Percentiles rank a stretch among this genome's conserved stretches.
Conservation (phyloP, 37 sponge, comb jelly and placozoan species). For the Ephydatia muelleri region DNA sequence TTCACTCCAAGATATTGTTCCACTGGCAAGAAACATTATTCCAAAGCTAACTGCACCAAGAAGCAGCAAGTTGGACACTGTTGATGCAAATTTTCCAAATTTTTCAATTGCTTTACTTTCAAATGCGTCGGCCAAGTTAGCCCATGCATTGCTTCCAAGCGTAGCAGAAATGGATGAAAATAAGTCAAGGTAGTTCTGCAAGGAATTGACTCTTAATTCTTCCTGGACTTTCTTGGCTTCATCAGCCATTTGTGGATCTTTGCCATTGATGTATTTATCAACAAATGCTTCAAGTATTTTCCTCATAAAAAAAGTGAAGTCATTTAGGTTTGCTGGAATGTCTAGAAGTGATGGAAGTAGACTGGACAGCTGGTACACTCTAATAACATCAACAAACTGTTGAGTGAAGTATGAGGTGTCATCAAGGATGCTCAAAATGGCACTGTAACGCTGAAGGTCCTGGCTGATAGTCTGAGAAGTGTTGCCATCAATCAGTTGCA, state of each 20-base stretch:
- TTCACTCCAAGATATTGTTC: conserved; percentile 7
- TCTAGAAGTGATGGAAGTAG: conserved; percentile 1
- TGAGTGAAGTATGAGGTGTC: not conserved
- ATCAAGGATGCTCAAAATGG: conserved; percentile 11
- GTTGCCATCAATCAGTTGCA: conserved; percentile 4
- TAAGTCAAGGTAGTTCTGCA: not conserved
- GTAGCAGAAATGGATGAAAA: not conserved
- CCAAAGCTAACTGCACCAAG: not conserved
- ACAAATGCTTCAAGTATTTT: conserved; percentile 13
- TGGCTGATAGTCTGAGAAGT: not conserved
- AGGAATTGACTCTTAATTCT: not conserved
- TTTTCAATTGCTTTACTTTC: not conserved
- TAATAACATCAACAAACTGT: not conserved
- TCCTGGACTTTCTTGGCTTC: not conserved
- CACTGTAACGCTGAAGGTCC: not conserved
- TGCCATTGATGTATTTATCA: conserved; percentile 12
- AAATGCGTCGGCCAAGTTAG: not conserved
- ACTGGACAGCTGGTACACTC: not conserved
- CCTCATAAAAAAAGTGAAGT: not conserved
- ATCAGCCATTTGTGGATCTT: conserved; percentile 7
- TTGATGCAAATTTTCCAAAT: conserved; percentile 6
- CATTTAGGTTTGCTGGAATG: not conserved
- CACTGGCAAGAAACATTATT: not conserved
- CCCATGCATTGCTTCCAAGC: not conserved
- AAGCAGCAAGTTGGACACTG: not conserved